Conservation (phyloP, 1,140 invertebrate genomes). For the Acromyrmex charruanus region DNA sequence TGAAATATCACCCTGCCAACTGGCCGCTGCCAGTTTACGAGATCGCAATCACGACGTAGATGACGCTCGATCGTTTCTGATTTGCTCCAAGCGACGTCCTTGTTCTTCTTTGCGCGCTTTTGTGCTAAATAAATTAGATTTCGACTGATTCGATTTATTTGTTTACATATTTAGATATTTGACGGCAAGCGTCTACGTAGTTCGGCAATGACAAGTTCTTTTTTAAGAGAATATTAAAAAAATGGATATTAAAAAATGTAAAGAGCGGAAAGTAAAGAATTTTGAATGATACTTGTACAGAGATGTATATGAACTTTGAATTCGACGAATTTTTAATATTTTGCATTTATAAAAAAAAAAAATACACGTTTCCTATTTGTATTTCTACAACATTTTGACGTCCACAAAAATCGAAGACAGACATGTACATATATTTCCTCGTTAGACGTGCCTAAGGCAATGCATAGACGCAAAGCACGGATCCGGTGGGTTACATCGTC, state of each 20-base stretch:
- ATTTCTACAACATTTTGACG: not conserved
- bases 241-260: not conserved
- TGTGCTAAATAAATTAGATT: not conserved
- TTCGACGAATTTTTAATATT: not conserved
- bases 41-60: slow-evolving; percentile 38
- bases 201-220: not conserved
- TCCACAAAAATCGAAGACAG: not conserved
- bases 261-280: not conserved
- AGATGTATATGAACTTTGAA: not conserved
- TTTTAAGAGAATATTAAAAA: not conserved
- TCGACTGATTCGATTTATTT: no score
- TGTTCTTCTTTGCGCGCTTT: not conserved
- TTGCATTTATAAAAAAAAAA: not conserved
- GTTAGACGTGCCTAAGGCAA: slow-evolving; percentile 13
- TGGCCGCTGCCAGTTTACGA: slow-evolving; percentile 52
- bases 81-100: not conserved
- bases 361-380: not conserved
- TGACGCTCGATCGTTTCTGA: not conserved
- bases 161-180: not conserved
- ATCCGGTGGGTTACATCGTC: slow-evolving; percentile 66
- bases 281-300: not conserved
- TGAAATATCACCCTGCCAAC: slow-evolving; percentile 80
- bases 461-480: slow-evolving; percentile 35
- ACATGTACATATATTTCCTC: not conserved
- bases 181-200: not conserved